A percentile compares a stretch with the other conserved stretches of the same genome.
Conservation (phyloP, 2,888 invertebrate genomes). For the Anthoptus insignis region DNA sequence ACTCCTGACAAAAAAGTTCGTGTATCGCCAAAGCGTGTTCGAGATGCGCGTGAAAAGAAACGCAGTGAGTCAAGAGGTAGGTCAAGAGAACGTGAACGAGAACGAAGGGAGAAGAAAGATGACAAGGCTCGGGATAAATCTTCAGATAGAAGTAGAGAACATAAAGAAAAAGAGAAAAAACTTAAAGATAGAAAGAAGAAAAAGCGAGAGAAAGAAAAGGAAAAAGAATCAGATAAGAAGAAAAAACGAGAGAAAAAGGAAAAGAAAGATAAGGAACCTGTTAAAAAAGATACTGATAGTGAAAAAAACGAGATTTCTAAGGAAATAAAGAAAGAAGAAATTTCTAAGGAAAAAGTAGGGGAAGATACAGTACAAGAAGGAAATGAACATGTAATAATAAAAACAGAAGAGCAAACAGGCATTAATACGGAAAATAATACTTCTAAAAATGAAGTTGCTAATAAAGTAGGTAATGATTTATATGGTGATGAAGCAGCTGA, state of each 20-base stretch:
- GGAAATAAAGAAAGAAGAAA: slow-evolving; percentile 13
- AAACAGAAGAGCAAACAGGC: slow-evolving; percentile 46
- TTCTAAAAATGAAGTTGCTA: slow-evolving; percentile 51
- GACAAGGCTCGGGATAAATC: slow-evolving; percentile 75
- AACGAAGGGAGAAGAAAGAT: slow-evolving; percentile 85
- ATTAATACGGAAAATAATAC: slow-evolving; percentile 53
- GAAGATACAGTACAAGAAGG: slow-evolving; percentile 41
- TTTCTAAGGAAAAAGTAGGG: slow-evolving; percentile 28
- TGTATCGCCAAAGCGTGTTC: slow-evolving; percentile 71
- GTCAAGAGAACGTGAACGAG: slow-evolving; percentile 82
- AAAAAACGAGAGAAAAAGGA: slow-evolving; percentile 85
- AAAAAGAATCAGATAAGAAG: slow-evolving; percentile 82
- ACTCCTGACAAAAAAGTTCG: slow-evolving; percentile 76
- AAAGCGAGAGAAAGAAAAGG: slow-evolving; percentile 81
- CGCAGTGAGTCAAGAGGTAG: slow-evolving; percentile 79
- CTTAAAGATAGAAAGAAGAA: slow-evolving; percentile 75
- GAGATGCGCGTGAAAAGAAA: slow-evolving; percentile 74
- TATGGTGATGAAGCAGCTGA: slow-evolving; percentile 85
- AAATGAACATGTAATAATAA: slow-evolving; percentile 44
- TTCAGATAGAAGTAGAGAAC: slow-evolving; percentile 81
- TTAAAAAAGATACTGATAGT: slow-evolving; percentile 50
- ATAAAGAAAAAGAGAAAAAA: slow-evolving; percentile 87
- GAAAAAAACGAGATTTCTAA: slow-evolving; percentile 47
- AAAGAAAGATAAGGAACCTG: slow-evolving; percentile 79
- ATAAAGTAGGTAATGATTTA: slow-evolving; percentile 68